Evolutionary conservation across 2,797 vertebrate species (phyloP).

Genomic region (Pipistrellus kuhlii): DNA sequence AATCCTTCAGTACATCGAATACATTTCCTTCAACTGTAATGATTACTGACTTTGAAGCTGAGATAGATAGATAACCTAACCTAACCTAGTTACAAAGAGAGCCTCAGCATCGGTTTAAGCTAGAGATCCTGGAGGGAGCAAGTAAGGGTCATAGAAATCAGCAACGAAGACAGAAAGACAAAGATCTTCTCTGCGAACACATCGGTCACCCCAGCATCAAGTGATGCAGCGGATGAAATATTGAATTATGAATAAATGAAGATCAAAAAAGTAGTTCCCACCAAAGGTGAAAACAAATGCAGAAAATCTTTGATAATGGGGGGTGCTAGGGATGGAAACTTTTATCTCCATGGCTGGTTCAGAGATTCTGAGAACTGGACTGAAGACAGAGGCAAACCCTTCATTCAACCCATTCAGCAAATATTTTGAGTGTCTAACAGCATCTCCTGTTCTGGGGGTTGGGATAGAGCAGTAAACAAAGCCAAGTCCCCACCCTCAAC

Average conservation of each 20-base stretch:
- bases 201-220: not conserved
- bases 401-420: not conserved
- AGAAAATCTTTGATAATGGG: not conserved
- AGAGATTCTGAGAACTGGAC: constrained; percentile 2
- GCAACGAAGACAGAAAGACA: not conserved
- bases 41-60: not conserved
- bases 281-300: constrained; percentile 4
- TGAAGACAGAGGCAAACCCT: not conserved
- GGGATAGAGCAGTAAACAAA: not conserved
- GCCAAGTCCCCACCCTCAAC: not conserved
- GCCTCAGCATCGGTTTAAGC: not conserved
- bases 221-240: not conserved
- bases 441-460: not conserved
- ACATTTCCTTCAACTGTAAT: constrained; percentile 10
- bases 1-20: not conserved
- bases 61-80: constrained; percentile 7
- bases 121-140: not conserved
- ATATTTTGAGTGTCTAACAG: not conserved
- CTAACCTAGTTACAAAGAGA: not conserved
- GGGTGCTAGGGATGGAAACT: not conserved
- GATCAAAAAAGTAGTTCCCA: not conserved
- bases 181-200: not conserved
- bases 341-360: not conserved
- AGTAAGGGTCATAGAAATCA: not conserved
- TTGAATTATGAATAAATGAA: constrained; percentile 37